Conservation (phyloP, 2,797 vertebrate genomes). For the Tenualosa thibaudeaui region DNA sequence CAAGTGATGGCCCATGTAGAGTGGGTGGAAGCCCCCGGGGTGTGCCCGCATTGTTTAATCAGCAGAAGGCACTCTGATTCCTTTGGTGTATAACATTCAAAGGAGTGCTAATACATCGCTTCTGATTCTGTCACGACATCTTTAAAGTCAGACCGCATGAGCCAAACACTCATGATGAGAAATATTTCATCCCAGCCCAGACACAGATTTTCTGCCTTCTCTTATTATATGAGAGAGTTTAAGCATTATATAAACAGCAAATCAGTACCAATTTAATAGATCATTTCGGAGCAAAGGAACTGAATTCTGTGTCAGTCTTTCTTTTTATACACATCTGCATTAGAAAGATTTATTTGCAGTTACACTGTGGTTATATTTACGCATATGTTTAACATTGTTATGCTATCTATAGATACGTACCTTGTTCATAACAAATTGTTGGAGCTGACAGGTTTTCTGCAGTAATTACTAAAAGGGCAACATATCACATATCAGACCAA, state of each 20-base stretch:
- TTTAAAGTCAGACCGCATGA: neutral
- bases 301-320: neutral
- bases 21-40: neutral
- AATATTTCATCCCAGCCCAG: neutral
- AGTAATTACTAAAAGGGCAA: neutral
- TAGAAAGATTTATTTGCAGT: neutral
- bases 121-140: conserved; percentile 1
- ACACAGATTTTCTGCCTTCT: neutral
- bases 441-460: neutral
- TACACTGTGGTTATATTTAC: neutral
- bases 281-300: neutral
- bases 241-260: neutral
- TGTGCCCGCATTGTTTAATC: neutral
- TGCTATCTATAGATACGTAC: no score
- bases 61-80: neutral
- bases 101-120: neutral
- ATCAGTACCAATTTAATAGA: neutral
- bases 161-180: neutral
- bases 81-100: conserved; percentile 10
- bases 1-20: neutral
- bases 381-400: neutral
- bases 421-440: neutral
- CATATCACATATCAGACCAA: neutral
- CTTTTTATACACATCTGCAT: neutral
- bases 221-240: neutral